A percentile compares a stretch with the other conserved stretches of the same genome.
phyloP scores from a whole-genome alignment of 92 coral and sea anemone genomes.

The Plumapathes pennacea region DNA sequence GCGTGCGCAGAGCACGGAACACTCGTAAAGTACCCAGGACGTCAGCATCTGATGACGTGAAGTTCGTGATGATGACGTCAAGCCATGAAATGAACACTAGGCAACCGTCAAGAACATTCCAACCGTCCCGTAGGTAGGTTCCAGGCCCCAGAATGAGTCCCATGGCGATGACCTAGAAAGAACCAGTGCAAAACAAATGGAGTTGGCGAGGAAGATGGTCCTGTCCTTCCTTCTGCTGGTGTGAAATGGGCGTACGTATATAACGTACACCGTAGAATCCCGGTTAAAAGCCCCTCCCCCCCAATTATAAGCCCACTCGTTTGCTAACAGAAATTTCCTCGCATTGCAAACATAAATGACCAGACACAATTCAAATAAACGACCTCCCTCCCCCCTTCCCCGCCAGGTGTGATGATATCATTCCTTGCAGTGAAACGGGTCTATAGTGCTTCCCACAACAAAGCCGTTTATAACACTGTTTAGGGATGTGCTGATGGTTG shows the following conservation, averaged over 20 bases:
- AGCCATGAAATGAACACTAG: constrained; percentile 87
- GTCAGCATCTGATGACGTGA: constrained; percentile 67
- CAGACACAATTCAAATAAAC: too few species aligned
- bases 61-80: constrained; percentile 77
- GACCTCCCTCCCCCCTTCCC: constrained; percentile 3
- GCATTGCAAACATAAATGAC: too few species aligned
- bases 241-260: neutral
- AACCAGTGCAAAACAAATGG: too few species aligned
- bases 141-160: constrained; percentile 79
- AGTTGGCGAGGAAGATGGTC: too few species aligned
- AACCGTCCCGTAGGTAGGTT: constrained; percentile 83
- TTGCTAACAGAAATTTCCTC: neutral
- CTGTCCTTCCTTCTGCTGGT: neutral
- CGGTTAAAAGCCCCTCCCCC: neutral
- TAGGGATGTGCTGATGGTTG: too few species aligned
- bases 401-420: neutral
- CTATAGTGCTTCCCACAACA: too few species aligned
- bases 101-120: constrained; percentile 87
- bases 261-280: neutral
- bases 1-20: constrained; percentile 87
- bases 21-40: constrained; percentile 85
- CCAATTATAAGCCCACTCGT: neutral
- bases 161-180: constrained; percentile 67
- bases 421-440: too few species aligned
- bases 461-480: too few species aligned